Evolutionary conservation across 2,888 invertebrate genomes (phyloP), one percentile per base, ranked within the genome.

Genomic region (Anoncus sp.): DNA sequence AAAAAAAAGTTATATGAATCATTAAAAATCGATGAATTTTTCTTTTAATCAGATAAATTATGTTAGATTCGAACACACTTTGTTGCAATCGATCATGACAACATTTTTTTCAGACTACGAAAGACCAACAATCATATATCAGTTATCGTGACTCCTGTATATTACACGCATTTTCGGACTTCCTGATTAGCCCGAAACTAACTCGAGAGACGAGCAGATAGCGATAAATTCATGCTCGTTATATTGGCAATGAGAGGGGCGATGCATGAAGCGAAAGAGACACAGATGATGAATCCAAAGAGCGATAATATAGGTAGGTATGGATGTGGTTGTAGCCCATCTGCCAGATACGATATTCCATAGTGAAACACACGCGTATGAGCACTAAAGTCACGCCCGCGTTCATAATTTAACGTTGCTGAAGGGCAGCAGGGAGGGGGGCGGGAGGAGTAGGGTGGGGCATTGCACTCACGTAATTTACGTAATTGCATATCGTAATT

Each of bases 401-500:
- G 79, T 77, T 49, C 53, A 74, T 79, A 65, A 74, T 73, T 79
- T 63, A 69, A 70, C 62, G 20, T 65, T 69, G 69, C 65, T 49
- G 67, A 45, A 18, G 60, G 53, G 40, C 47, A 60, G 60, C 38
- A 27, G 60, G 18, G 24, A 60, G 51, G n/a, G 20, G 43, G 70
- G 16, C 27, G 60, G 14, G 40, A 60, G 49, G 18, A n/a, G n/a
- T n/a, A n/a, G 18, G 51, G 27, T 16, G 71, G 14, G 22, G 18
- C 43, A 65, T 66, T 27, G 59, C 79, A 40, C 43, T 60, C 78
- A 73, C 67, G 74, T 81, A 81, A 82, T 82, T 81, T 78, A 74
- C 79, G 81, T 81, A 82, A 82, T 82, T 82, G 81, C 77, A 73
- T 67, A 63, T 69, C 67, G 80, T 79, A 78, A 80, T 81, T 71